A percentile compares a stretch with the other conserved stretches of the same genome.
These are phyloP conservation scores for Bubo scandiacus DNA, from an alignment of 2,113 vertebrate species.

Conservation along the genomic window DNA sequence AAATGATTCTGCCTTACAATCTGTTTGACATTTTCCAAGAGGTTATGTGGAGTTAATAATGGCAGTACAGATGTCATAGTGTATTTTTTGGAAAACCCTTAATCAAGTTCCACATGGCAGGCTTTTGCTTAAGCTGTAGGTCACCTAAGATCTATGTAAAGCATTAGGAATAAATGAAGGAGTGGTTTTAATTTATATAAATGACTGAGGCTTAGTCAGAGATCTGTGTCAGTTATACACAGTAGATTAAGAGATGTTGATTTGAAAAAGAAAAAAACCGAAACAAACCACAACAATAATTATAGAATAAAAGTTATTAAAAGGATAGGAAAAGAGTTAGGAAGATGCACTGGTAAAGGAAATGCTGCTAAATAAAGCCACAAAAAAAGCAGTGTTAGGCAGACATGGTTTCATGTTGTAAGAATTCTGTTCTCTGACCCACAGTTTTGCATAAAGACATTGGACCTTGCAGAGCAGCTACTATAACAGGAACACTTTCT, in stretches of 20 bases:
- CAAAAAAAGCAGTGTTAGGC: neutral
- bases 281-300: neutral
- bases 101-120: neutral
- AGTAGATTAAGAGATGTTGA: neutral
- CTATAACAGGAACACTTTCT: conserved; percentile 95
- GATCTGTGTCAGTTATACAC: neutral
- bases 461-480: conserved; percentile 93
- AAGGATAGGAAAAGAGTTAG: neutral
- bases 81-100: neutral
- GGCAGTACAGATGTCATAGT: neutral
- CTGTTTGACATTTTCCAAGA: conserved; percentile 17
- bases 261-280: neutral
- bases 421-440: conserved; percentile 52
- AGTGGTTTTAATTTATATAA: neutral
- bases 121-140: neutral
- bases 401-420: neutral
- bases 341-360: neutral
- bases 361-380: neutral
- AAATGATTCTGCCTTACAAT: neutral
- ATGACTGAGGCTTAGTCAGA: neutral
- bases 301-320: neutral
- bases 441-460: conserved; percentile 98
- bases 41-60: conserved; percentile 15
- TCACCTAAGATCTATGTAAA: neutral
- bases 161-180: neutral